These are phyloP conservation scores for Alouatta palliata DNA, from an alignment of 2,113 vertebrate genomes.

Conservation along the genomic window DNA sequence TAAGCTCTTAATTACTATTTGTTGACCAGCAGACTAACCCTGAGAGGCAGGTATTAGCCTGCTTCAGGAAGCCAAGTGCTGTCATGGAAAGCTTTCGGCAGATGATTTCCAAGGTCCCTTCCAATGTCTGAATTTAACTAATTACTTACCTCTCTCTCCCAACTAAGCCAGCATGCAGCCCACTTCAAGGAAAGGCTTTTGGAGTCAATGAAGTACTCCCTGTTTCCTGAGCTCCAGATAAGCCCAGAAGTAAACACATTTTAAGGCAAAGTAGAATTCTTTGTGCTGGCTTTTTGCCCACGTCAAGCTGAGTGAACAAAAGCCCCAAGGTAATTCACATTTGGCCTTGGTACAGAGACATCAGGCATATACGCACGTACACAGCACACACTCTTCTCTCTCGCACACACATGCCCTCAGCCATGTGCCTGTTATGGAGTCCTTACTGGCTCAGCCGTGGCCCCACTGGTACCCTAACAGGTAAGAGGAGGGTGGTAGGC, in stretches of 20 bases:
- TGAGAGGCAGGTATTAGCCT: neutral
- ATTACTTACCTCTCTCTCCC: neutral
- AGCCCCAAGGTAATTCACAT: conserved; percentile 63
- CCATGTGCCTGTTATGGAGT: neutral
- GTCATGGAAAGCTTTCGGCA: neutral
- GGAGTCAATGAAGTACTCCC: conserved; percentile 37
- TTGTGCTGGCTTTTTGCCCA: conserved; percentile 30
- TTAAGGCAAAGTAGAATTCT: conserved; percentile 45
- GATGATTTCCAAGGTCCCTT: neutral
- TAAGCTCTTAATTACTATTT: neutral
- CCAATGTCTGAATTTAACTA: neutral
- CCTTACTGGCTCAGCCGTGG: neutral
- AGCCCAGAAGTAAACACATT: conserved; percentile 59
- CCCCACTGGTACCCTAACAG: neutral
- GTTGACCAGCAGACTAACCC: neutral
- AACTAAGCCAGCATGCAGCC: neutral
- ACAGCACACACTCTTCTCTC: conserved; percentile 16
- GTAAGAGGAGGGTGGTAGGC: neutral
- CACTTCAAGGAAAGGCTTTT: conserved; percentile 45
- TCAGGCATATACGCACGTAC: conserved; percentile 14
- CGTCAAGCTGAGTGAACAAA: conserved; percentile 44
- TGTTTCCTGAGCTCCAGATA: conserved; percentile 48
- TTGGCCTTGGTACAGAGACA: conserved; percentile 49
- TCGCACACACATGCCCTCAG: neutral
- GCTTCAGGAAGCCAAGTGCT: neutral